Conservation (phyloP, 2,888 invertebrate species). For the Epinotia ramella region DNA sequence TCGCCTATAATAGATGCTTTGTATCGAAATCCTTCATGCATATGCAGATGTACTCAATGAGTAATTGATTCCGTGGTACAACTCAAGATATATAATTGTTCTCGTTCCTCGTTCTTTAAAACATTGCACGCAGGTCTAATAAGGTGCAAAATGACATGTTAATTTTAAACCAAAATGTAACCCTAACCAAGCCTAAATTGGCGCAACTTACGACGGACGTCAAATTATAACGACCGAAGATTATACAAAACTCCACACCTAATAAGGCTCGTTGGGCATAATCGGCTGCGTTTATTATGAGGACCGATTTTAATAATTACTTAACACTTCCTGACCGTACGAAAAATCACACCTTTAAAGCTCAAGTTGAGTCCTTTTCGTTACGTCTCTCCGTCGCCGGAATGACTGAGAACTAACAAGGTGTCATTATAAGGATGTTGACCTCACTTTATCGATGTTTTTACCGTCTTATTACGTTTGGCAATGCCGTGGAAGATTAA, state of each 20-base stretch:
- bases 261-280: conserved; percentile 50
- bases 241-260: conserved; percentile 35
- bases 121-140: conserved; percentile 8
- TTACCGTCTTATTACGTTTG: conserved; percentile 59
- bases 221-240: conserved; percentile 39
- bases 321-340: conserved; percentile 74
- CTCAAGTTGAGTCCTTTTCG: conserved; percentile 76
- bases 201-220: conserved; percentile 31
- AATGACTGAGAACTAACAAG: conserved; percentile 83
- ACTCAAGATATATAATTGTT: background rate
- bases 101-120: background rate
- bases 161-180: conserved; percentile 7
- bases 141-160: conserved; percentile 9
- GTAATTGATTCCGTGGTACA: no score
- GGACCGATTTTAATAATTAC: conserved; percentile 74
- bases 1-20: background rate
- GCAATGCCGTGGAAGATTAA: conserved; percentile 38
- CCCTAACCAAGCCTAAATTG: conserved; percentile 5
- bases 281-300: conserved; percentile 56
- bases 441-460: conserved; percentile 71
- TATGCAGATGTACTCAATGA: no score
- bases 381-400: conserved; percentile 63
- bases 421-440: conserved; percentile 78
- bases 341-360: conserved; percentile 81
- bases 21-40: background rate